Conservation (phyloP, 2,113 vertebrate genomes). For the Circaetus gallicus region DNA sequence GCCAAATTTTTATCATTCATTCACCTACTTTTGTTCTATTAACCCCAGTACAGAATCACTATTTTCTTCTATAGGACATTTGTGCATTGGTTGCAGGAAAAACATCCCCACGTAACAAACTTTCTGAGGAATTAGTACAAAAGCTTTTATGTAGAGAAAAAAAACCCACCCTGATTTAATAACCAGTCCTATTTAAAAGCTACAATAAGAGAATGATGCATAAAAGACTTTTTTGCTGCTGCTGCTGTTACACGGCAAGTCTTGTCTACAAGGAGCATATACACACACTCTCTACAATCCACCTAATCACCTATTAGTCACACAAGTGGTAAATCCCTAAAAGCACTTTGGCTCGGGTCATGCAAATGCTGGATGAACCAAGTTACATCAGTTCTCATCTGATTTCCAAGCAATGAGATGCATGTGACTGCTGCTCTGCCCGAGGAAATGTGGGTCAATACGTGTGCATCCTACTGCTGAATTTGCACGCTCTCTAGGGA, state of each 20-base stretch:
- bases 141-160: background rate
- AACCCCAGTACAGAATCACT: background rate
- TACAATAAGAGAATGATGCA: background rate
- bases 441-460: conserved; percentile 49
- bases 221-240: background rate
- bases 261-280: background rate
- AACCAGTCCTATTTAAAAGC: background rate
- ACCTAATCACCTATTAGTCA: conserved; percentile 1
- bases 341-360: background rate
- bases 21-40: conserved; percentile 29
- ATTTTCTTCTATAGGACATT: background rate
- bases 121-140: background rate
- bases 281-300: background rate
- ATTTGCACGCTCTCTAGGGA: background rate
- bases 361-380: background rate
- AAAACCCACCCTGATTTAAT: background rate
- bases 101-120: background rate
- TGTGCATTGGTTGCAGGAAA: background rate
- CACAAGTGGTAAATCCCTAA: conserved; percentile 4
- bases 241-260: background rate
- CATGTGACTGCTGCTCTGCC: conserved; percentile 13
- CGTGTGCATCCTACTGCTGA: background rate
- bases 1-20: background rate
- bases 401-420: background rate
- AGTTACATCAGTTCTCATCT: conserved; percentile 19